Evolutionary conservation across 2,797 vertebrate species (phyloP).

Genomic region (Alcedo quadribrachys): DNA sequence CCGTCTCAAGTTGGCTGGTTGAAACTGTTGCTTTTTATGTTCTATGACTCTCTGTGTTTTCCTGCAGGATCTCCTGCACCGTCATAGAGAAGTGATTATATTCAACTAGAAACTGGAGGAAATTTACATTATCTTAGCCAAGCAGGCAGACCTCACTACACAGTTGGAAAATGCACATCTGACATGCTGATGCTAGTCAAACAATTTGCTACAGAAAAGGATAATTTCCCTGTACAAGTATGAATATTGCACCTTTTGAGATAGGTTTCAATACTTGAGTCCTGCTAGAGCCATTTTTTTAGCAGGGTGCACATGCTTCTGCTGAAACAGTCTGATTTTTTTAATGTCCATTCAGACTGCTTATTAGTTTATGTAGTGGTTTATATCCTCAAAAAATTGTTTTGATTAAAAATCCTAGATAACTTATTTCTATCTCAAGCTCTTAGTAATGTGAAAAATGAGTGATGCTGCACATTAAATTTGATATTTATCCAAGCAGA

Average conservation of each 20-base stretch:
- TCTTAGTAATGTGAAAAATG: constrained; percentile 41
- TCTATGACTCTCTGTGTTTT: background rate
- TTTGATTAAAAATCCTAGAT: constrained; percentile 49
- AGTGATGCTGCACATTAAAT: constrained; percentile 32
- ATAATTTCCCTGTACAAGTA: background rate
- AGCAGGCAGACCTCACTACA: background rate
- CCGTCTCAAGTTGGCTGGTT: background rate
- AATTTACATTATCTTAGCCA: background rate
- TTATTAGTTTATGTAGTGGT: constrained; percentile 6
- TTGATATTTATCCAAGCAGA: background rate
- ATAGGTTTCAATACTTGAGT: background rate
- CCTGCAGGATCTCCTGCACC: background rate
- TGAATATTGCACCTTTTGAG: background rate
- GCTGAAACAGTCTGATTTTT: constrained; percentile 7
- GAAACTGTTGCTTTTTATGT: background rate
- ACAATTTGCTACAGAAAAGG: background rate
- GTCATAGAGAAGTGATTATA: background rate
- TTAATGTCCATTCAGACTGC: background rate
- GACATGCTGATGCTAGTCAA: background rate
- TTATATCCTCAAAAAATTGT: background rate
- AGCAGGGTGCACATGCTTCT: background rate
- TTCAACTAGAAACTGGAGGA: background rate
- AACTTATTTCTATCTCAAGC: constrained; percentile 28
- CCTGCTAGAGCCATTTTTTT: background rate
- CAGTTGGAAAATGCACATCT: background rate